Conservation (phyloP, 1,140 invertebrate species). For the Apis dorsata region DNA sequence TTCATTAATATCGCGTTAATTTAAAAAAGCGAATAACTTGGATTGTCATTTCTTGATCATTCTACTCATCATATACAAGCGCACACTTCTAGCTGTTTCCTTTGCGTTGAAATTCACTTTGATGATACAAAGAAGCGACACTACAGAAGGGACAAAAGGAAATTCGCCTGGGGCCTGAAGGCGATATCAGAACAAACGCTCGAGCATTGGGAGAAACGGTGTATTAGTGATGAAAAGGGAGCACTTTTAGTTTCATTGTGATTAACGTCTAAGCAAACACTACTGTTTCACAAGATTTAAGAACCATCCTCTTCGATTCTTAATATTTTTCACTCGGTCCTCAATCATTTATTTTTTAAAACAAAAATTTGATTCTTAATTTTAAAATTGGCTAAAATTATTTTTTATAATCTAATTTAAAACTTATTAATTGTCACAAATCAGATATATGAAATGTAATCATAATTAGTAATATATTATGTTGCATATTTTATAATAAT, state of each 20-base stretch:
- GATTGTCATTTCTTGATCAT: neutral
- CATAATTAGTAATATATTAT: no score
- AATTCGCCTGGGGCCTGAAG: neutral
- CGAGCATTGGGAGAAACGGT: neutral
- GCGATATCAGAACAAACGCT: slow-evolving; percentile 14
- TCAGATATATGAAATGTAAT: no score
- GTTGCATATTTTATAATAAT: no score
- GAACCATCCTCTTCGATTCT: neutral
- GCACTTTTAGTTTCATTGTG: neutral
- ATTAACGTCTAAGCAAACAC: neutral
- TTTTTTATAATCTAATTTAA: no score
- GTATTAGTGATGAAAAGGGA: neutral
- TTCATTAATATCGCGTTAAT: neutral
- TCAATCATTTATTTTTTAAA: no score
- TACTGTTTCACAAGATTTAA: neutral
- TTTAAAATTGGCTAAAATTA: no score
- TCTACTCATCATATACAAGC: neutral
- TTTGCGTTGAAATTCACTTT: slow-evolving; percentile 30
- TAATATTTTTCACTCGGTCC: neutral
- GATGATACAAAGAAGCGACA: slow-evolving; percentile 1
- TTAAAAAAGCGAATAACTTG: neutral
- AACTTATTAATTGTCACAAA: no score
- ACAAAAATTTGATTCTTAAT: no score
- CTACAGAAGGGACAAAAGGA: slow-evolving; percentile 9
- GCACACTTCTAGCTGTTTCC: slow-evolving; percentile 1